These are phyloP conservation scores for Larimichthys crocea DNA, from an alignment of 2,113 vertebrate genomes.

Conservation along the genomic window DNA sequence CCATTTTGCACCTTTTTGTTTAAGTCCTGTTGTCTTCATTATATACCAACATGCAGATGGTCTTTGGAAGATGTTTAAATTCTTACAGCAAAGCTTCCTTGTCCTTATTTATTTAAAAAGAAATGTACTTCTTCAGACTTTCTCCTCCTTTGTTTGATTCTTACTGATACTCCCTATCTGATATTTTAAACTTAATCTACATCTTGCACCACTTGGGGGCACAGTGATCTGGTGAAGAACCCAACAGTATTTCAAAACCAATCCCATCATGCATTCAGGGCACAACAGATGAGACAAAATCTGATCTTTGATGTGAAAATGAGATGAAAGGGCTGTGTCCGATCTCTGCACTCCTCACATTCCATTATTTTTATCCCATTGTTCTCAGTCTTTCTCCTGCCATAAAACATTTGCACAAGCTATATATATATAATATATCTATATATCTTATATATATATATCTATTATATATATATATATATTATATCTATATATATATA, in stretches of 20 bases:
- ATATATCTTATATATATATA: not conserved
- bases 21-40: not conserved
- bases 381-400: not conserved
- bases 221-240: not conserved
- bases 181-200: not conserved
- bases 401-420: not conserved
- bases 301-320: constrained; percentile 18
- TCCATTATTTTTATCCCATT: too few relatives aligned
- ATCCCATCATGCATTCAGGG: not conserved
- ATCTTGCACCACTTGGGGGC: not conserved
- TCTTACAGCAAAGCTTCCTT: not conserved
- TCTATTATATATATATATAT: constrained; percentile 10
- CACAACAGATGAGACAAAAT: not conserved
- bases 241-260: not conserved
- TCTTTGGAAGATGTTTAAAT: not conserved
- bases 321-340: constrained; percentile 11
- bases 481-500: constrained; percentile 22
- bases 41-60: not conserved
- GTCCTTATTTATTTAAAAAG: not conserved
- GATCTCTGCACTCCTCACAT: constrained; percentile 4
- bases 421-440: constrained; percentile 17
- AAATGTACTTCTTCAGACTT: not conserved
- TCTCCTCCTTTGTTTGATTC: not conserved
- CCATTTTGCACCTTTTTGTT: too few relatives aligned
- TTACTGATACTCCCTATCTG: not conserved